A percentile compares a stretch with the other conserved stretches of the same genome.
phyloP scores from a whole-genome alignment of 2,797 vertebrate genomes.

The Sebastes hopkinsi region DNA sequence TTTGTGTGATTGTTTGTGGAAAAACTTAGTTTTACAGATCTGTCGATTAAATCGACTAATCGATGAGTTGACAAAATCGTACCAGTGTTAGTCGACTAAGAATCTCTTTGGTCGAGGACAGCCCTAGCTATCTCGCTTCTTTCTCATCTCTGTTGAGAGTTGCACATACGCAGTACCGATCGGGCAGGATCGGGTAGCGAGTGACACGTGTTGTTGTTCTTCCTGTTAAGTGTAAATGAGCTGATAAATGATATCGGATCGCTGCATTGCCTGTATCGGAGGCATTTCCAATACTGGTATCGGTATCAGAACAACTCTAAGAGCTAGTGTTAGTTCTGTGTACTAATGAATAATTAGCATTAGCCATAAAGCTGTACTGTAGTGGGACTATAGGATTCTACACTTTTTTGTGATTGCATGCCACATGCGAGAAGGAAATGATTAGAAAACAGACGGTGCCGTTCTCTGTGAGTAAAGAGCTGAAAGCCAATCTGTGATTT shows the following conservation, averaged over 20 bases:
- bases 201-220: no score
- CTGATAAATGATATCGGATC: background rate
- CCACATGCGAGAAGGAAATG: conserved; percentile 20
- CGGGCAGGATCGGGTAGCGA: rapidly evolving
- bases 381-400: background rate
- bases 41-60: no score
- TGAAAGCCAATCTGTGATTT: conserved; percentile 48
- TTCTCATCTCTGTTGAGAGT: no score
- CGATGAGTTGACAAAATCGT: no score
- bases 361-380: background rate
- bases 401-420: conserved; percentile 39
- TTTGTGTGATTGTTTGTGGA: no score
- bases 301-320: background rate
- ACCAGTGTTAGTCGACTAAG: no score
- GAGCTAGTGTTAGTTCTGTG: background rate
- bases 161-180: no score
- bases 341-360: background rate
- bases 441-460: conserved; percentile 8
- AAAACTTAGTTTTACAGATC: no score
- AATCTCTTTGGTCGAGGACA: no score
- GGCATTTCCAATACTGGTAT: background rate
- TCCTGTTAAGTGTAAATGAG: no score
- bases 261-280: background rate
- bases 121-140: no score
- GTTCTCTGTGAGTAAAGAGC: conserved; percentile 34